A percentile compares a stretch with the other conserved stretches of the same genome.
These are phyloP conservation scores for Fragum whitleyi DNA, from an alignment of 2,888 invertebrate genomes.

Conservation along the genomic window DNA sequence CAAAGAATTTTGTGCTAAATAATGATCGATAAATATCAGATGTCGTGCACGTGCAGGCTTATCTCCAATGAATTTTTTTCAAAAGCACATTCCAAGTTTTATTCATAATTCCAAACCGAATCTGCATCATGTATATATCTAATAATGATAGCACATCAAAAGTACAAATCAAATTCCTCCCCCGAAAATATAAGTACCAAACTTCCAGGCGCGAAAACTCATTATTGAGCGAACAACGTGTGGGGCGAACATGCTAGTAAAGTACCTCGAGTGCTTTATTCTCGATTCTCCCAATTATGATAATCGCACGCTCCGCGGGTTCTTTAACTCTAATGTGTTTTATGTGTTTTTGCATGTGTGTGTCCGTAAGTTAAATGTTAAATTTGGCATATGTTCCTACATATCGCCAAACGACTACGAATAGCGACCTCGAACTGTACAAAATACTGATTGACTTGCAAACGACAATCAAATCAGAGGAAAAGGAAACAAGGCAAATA, in stretches of 20 bases:
- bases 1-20: no score
- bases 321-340: not conserved
- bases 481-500: no score
- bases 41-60: no score
- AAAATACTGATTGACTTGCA: no score
- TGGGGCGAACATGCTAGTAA: slow-evolving; percentile 2
- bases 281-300: not conserved
- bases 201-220: slow-evolving; percentile 16
- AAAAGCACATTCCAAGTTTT: not conserved
- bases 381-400: no score
- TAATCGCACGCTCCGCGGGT: not conserved
- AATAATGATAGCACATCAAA: not conserved
- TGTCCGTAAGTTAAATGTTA: not conserved
- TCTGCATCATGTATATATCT: not conserved
- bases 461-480: no score
- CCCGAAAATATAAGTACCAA: not conserved
- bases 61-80: no score
- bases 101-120: not conserved
- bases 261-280: slow-evolving; percentile 5
- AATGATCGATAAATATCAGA: no score
- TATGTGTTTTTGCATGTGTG: slow-evolving; percentile 1
- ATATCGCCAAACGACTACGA: no score
- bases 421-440: no score
- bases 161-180: not conserved
- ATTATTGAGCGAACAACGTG: slow-evolving; percentile 4